These are phyloP conservation scores for Heteronetta atricapilla DNA, from an alignment of 2,113 vertebrate species.

Conservation along the genomic window DNA sequence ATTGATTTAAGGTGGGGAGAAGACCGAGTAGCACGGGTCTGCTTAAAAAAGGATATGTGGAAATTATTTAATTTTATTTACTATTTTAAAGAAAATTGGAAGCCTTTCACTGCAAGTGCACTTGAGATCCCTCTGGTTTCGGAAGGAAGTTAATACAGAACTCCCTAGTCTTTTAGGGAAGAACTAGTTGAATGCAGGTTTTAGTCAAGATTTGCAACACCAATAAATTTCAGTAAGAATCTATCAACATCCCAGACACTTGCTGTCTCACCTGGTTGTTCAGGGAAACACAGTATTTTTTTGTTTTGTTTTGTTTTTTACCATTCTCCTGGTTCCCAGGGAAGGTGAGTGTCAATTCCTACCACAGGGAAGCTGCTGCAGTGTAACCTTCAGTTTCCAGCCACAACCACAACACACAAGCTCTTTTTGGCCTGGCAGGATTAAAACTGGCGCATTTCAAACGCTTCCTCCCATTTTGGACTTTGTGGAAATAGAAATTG, in stretches of 20 bases:
- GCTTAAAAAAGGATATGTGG: conserved; percentile 33
- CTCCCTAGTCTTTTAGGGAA: conserved; percentile 14
- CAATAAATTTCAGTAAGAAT: neutral
- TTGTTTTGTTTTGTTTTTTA: neutral
- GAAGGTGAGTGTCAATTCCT: neutral
- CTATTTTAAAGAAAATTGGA: conserved; percentile 45
- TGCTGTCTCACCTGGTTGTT: neutral
- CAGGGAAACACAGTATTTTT: neutral
- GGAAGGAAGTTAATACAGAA: neutral
- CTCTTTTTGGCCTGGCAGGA: neutral
- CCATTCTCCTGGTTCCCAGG: neutral
- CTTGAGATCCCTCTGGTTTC: neutral
- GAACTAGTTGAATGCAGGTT: neutral
- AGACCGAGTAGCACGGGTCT: conserved; percentile 10
- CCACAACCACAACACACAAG: rapidly evolving
- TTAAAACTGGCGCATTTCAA: neutral
- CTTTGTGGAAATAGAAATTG: neutral
- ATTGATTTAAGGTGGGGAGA: conserved; percentile 62
- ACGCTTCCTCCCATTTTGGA: neutral
- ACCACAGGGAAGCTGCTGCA: neutral
- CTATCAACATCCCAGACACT: neutral
- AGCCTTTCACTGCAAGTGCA: conserved; percentile 7
- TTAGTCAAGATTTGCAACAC: neutral
- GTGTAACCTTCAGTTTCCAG: neutral
- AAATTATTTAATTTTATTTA: conserved; percentile 54